Percentiles rank a stretch among this genome's conserved stretches.
Conservation (phyloP, 1,140 invertebrate genomes). For the Nautilus pompilius region DNA sequence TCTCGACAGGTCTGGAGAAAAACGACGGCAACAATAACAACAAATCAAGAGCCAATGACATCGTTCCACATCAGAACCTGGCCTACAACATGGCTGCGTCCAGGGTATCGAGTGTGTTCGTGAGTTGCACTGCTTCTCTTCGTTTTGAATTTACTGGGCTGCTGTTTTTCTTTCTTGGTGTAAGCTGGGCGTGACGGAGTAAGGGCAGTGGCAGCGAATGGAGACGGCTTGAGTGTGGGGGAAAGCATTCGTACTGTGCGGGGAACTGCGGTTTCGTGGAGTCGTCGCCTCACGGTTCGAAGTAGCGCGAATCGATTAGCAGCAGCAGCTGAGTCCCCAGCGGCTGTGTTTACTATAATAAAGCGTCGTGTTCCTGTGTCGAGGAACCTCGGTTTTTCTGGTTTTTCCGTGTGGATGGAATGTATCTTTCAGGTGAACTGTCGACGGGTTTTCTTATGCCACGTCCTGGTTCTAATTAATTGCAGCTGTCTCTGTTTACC, state of each 20-base stretch:
- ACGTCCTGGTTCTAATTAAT: no score
- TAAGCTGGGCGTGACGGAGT: background rate
- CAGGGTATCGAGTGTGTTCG: conserved; percentile 19
- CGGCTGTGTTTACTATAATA: no score
- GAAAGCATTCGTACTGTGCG: background rate
- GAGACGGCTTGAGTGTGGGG: background rate
- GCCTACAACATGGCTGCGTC: conserved; percentile 35
- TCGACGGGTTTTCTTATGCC: no score
- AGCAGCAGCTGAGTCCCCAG: no score
- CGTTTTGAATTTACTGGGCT: background rate
- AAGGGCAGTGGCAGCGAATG: background rate
- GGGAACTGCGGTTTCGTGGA: background rate
- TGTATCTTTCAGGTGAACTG: no score
- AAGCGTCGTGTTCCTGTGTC: no score
- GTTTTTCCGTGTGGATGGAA: no score
- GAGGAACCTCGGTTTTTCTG: no score
- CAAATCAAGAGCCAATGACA: conserved; percentile 19
- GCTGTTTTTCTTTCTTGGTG: background rate
- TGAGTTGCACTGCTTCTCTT: background rate
- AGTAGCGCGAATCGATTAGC: no score
- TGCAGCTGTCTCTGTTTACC: no score
- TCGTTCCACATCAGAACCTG: conserved; percentile 29
- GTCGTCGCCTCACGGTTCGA: no score
- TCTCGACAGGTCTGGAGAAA: background rate
- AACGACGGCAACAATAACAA: background rate